Conservation (phyloP, 1,140 invertebrate genomes). For the Nixonia krombeini region DNA sequence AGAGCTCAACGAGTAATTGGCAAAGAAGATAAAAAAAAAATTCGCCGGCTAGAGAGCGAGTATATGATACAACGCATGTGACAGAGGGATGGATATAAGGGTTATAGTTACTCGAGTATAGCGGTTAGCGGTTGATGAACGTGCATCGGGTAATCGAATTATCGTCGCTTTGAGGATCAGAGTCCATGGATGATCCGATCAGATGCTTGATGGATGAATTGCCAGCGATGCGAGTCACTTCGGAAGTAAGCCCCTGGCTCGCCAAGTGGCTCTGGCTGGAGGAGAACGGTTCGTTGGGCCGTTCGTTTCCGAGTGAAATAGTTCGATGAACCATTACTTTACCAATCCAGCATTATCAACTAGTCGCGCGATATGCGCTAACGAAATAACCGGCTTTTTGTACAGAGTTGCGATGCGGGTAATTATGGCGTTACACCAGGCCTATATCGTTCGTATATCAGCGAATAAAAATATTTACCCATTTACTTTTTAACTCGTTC, state of each 20-base stretch:
- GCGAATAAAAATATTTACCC: too few species aligned
- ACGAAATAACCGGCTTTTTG: too few species aligned
- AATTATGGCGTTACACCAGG: too few species aligned
- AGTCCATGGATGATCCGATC: slow-evolving; percentile 70
- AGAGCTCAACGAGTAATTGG: slow-evolving; percentile 35
- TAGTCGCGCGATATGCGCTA: not conserved
- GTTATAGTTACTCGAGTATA: slow-evolving; percentile 53
- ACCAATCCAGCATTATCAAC: slow-evolving; percentile 34
- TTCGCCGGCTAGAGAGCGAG: too few species aligned
- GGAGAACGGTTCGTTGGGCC: slow-evolving; percentile 39
- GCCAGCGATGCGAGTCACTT: slow-evolving; percentile 68
- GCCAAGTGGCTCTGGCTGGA: slow-evolving; percentile 27
- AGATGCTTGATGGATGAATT: slow-evolving; percentile 67
- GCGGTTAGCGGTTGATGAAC: slow-evolving; percentile 68
- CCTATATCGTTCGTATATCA: too few species aligned
- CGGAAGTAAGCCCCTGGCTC: slow-evolving; percentile 56
- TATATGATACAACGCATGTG: slow-evolving; percentile 5
- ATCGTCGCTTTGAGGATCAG: slow-evolving; percentile 72
- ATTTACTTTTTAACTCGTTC: too few species aligned
- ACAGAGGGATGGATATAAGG: slow-evolving; percentile 23
- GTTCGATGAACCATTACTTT: slow-evolving; percentile 39
- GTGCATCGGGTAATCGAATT: slow-evolving; percentile 69
- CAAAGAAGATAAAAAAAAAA: slow-evolving; percentile 37
- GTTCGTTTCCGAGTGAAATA: slow-evolving; percentile 45
- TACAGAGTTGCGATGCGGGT: too few species aligned